Evolutionary conservation across 92 coral and sea anemone genomes (phyloP).

Genomic region (Epizoanthus illoricatus): DNA sequence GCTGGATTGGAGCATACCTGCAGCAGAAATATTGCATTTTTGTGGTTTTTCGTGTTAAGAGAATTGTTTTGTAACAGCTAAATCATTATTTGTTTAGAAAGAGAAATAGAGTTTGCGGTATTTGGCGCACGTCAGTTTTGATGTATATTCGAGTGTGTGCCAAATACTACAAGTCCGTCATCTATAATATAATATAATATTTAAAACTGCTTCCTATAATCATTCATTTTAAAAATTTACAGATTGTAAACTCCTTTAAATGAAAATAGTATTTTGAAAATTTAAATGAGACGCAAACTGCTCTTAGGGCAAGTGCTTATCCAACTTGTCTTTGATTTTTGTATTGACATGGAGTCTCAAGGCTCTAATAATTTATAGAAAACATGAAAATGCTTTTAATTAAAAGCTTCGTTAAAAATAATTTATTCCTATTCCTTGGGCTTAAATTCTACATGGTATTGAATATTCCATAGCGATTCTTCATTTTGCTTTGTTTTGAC

Average conservation of each 20-base stretch:
- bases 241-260: background rate
- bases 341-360: background rate
- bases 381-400: conserved; percentile 18
- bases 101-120: conserved; percentile 17
- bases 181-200: background rate
- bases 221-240: background rate
- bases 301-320: no score
- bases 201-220: background rate
- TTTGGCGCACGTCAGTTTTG: background rate
- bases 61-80: background rate
- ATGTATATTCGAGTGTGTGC: background rate
- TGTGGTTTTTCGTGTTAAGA: background rate
- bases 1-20: background rate
- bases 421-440: background rate
- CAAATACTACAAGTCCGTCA: background rate
- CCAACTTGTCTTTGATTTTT: background rate
- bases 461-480: conserved; percentile 5
- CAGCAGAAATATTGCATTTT: background rate
- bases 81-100: conserved; percentile 23
- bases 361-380: background rate
- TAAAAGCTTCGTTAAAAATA: conserved; percentile 13
- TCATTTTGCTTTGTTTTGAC: background rate
- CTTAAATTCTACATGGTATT: background rate
- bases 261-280: background rate
- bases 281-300: no score